A percentile compares a stretch with the other conserved stretches of the same genome.
phyloP scores from a whole-genome alignment of 2,113 vertebrate genomes.

The Nettapus auritus region DNA sequence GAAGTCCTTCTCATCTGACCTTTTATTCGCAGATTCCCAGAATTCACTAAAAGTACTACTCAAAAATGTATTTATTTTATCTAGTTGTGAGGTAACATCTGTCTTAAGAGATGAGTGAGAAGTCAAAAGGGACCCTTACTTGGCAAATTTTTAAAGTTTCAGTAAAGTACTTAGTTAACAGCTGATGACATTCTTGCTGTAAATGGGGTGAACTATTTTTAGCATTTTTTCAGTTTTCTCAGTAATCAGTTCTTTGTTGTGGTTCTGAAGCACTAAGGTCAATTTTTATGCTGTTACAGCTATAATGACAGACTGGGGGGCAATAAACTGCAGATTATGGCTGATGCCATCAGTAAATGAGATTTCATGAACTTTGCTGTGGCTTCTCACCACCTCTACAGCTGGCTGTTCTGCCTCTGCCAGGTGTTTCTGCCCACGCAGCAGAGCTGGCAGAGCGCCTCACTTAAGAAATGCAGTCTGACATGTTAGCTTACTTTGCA shows the following conservation, averaged over 20 bases:
- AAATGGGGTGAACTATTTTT: not conserved
- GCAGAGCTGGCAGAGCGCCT: conserved; percentile 18
- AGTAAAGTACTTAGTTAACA: not conserved
- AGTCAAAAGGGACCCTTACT: not conserved
- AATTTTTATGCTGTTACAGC: not conserved
- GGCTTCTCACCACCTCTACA: not conserved
- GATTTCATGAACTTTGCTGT: not conserved
- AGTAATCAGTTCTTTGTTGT: not conserved
- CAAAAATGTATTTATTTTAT: not conserved
- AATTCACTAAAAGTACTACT: not conserved
- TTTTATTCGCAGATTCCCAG: not conserved
- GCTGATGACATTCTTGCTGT: not conserved
- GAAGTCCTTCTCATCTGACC: not conserved
- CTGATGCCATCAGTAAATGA: conserved; percentile 1
- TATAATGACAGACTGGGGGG: not conserved
- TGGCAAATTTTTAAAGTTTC: not conserved
- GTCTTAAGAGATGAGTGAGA: not conserved
- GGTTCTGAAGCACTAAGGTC: not conserved
- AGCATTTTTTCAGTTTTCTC: not conserved
- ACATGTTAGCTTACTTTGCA: conserved; percentile 16
- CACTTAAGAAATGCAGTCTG: conserved; percentile 1
- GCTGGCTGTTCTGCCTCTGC: conserved; percentile 32
- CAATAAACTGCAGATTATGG: not conserved
- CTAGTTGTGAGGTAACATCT: not conserved
- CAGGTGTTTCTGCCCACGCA: conserved; percentile 33